Conservation (phyloP, 2,113 vertebrate species). For the Callionymus lyra region DNA sequence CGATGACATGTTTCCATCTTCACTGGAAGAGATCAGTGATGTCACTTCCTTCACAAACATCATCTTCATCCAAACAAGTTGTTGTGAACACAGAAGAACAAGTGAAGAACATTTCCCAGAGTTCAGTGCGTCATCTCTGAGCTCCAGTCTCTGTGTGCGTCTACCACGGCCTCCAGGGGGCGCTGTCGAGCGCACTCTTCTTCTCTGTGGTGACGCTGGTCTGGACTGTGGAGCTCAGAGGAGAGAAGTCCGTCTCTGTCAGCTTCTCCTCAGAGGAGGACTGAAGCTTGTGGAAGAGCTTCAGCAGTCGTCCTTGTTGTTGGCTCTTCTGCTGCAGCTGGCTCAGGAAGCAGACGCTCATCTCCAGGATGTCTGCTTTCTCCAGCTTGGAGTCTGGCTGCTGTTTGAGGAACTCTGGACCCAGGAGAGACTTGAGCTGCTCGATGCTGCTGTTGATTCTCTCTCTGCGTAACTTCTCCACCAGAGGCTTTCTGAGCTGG, state of each 20-base stretch:
- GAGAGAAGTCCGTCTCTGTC: constrained; percentile 23
- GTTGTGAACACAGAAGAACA: constrained; percentile 6
- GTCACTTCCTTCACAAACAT: constrained; percentile 27
- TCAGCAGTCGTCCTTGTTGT: constrained; percentile 36
- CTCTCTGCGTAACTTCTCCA: constrained; percentile 58
- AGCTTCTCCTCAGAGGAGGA: constrained; percentile 19
- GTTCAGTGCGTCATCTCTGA: neutral
- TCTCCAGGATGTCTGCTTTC: constrained; percentile 61
- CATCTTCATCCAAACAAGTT: too few relatives aligned
- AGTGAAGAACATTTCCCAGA: neutral
- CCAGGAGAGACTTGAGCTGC: constrained; percentile 56
- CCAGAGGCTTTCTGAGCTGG: constrained; percentile 54
- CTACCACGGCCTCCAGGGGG: constrained; percentile 66
- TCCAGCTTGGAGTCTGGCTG: constrained; percentile 62
- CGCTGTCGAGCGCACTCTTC: constrained; percentile 22
- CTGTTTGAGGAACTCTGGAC: constrained; percentile 48
- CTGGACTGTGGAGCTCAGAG: constrained; percentile 28
- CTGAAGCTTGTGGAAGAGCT: constrained; percentile 33
- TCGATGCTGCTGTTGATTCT: constrained; percentile 50
- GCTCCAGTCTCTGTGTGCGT: constrained; percentile 2
- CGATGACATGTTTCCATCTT: constrained; percentile 7
- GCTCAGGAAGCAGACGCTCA: constrained; percentile 41
- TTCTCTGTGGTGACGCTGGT: constrained; percentile 32
- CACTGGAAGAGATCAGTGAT: neutral
- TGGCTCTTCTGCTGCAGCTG: constrained; percentile 34